Base-by-base conservation (phyloP, 2,113 vertebrate species). In the Silurus asotus region DNA sequence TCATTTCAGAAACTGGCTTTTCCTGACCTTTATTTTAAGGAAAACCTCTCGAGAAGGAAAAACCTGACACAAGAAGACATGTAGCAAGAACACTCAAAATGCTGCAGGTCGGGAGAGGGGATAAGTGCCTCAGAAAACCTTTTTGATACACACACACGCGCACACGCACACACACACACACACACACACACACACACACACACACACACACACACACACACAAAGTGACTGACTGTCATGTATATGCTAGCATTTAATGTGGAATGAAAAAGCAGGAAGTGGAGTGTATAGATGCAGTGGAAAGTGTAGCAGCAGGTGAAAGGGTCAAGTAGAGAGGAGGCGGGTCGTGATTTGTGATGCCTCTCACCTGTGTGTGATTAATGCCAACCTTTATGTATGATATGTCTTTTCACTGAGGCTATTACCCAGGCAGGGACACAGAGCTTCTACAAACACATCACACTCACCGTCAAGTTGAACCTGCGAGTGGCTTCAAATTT, bases 11-110 rank as follows among this genome's bases (percentile, higher is more conserved):
- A 94, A 89, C 89, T 90, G 91, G 90, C 89, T 93, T 93, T 92
- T 93, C 82, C 91, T 94, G 94, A 94, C 93, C 93, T 95, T 95
- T 95, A 93, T 93, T 91, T 94, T 94, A 90, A 93, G 92, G 90
- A 89, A 94, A 90, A 91, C 90, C 94, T 94, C 92, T 91, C 91
- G 91, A 92, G 92, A 93, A 91, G 88, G 89, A 84, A 93, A 88
- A 92, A 94, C 90, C 93, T 95, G 94, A 95, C 93, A 93, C 91
- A 94, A 94, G 83, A 92, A 92, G 93, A 94, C 94, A 94, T 92
- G 92, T 93, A 94, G 92, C 93, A 93, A 94, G 93, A 92, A 94
- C 94, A 95, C 91, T 92, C 94, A 93, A 93, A 93, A 94, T 90
- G 91, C 90, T 91, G 91, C 91, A 91, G 88, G 84, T 86, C 87